phyloP scores from a whole-genome alignment of 2,888 invertebrate species.

The Clistopyga incitator region DNA sequence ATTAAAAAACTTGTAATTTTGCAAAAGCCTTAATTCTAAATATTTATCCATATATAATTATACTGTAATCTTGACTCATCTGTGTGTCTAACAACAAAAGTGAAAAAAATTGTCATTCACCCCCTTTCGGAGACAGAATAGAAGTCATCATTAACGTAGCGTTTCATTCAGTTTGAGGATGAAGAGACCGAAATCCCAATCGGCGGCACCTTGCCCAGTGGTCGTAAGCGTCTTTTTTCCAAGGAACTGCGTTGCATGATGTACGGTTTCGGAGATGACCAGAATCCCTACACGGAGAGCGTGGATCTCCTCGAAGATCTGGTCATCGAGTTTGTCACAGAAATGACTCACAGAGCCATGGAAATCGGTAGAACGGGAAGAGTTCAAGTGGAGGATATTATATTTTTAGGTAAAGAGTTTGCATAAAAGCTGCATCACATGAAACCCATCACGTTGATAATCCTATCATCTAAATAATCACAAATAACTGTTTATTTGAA shows the following conservation, averaged over 20 bases:
- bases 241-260: slow-evolving; percentile 99
- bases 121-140: not conserved
- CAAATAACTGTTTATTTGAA: not conserved
- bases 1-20: no score
- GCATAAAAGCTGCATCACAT: not conserved
- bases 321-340: slow-evolving; percentile 98
- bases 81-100: not conserved
- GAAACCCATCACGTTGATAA: not conserved
- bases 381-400: slow-evolving; percentile 99
- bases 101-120: no score
- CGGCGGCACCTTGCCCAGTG: slow-evolving; percentile 87
- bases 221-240: slow-evolving; percentile 94
- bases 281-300: slow-evolving; percentile 99
- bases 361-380: slow-evolving; percentile 98
- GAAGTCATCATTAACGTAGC: not conserved
- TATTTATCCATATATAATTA: no score
- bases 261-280: slow-evolving; percentile 99
- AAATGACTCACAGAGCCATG: slow-evolving; percentile 97
- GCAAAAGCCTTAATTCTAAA: no score
- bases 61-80: no score
- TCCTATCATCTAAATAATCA: no score
- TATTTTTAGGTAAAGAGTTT: slow-evolving; percentile 86
- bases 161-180: slow-evolving; percentile 86
- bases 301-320: slow-evolving; percentile 98
- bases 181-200: slow-evolving; percentile 89